phyloP scores from a whole-genome alignment of 1,140 invertebrate species.

The Halyomorpha halys region DNA sequence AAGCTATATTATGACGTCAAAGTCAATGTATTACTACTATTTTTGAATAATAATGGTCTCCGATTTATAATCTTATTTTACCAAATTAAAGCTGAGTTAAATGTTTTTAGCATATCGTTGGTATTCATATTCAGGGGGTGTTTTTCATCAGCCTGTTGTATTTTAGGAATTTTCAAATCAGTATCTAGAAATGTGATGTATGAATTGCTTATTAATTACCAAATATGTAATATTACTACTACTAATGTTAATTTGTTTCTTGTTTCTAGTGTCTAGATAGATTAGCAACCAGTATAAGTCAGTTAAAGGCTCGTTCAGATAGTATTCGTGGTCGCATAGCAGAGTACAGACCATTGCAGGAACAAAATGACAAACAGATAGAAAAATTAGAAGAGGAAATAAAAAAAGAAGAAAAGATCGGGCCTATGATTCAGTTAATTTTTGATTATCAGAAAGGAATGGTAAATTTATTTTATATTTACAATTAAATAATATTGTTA shows the following conservation, averaged over 20 bases:
- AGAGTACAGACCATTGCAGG: conserved; percentile 10
- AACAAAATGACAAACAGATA: background rate
- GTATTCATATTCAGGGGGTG: no score
- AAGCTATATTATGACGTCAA: no score
- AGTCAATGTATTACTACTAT: no score
- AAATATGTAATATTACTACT: no score
- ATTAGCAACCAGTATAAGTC: conserved; percentile 1
- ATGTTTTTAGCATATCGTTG: no score
- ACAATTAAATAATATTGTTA: background rate
- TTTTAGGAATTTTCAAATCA: no score
- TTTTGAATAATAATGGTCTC: no score
- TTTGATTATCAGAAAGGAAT: background rate
- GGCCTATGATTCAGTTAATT: background rate
- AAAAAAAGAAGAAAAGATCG: background rate
- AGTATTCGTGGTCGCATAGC: background rate
- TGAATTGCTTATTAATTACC: no score
- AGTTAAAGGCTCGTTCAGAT: conserved; percentile 10
- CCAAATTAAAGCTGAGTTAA: no score
- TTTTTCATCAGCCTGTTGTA: no score
- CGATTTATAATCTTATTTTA: no score
- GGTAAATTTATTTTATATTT: background rate
- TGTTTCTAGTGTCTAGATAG: conserved; percentile 3
- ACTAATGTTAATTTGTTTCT: background rate
- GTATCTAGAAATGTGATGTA: no score
- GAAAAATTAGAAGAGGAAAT: conserved; percentile 15